Conservation (phyloP, 2,797 vertebrate species). For the Notolabrus celidotus region DNA sequence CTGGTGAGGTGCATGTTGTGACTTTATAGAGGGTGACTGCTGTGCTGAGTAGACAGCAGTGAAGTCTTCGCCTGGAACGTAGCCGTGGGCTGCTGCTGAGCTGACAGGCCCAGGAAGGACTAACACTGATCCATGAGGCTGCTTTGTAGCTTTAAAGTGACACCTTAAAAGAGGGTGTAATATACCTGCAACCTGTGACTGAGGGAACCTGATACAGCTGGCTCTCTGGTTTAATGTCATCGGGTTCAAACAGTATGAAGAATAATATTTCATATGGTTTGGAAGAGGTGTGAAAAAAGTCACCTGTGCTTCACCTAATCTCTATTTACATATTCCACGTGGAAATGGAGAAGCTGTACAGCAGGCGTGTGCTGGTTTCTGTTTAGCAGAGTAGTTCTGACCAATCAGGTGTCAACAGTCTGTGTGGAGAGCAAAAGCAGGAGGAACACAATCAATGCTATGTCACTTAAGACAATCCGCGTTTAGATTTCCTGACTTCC, state of each 20-base stretch:
- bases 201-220: background rate
- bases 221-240: background rate
- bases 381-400: too few species aligned
- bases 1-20: constrained; percentile 1
- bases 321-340: too few species aligned
- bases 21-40: constrained; percentile 17
- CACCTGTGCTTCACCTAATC: too few species aligned
- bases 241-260: background rate
- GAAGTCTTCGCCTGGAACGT: constrained; percentile 54
- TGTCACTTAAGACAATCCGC: too few species aligned
- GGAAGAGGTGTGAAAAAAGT: too few species aligned
- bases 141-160: constrained; percentile 31
- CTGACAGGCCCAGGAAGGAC: constrained; percentile 47
- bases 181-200: constrained; percentile 4
- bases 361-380: too few species aligned
- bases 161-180: constrained; percentile 21
- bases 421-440: too few species aligned
- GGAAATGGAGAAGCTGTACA: too few species aligned
- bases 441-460: too few species aligned
- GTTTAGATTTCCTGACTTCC: too few species aligned
- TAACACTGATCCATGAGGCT: constrained; percentile 5
- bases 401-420: too few species aligned
- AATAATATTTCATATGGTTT: too few species aligned
- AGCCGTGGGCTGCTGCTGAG: constrained; percentile 49
- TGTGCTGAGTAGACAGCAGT: constrained; percentile 26